Evolutionary conservation across 23 tunicate genomes (phyloP), one percentile per base, ranked within the genome.

Genomic region (Halocynthia aurantium): DNA sequence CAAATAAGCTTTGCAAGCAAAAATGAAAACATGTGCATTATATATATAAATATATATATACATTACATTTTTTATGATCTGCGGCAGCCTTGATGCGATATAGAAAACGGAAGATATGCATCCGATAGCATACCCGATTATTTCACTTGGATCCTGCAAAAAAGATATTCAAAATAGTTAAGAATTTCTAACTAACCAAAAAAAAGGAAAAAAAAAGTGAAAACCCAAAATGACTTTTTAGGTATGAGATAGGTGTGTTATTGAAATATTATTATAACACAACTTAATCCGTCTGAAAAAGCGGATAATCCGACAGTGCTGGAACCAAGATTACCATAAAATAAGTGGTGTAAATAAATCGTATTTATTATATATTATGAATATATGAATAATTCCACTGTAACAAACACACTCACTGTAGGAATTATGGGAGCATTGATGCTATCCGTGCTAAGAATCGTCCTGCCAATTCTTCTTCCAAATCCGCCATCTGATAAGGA

Each of bases 41-140:
- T 67, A 11, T 15, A 18, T 18, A 55, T 57, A 12, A 70, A 73
- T 66, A 80, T 82, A 73, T 66, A 80, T 82, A 40, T 6, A 15
- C 21, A 88, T 92, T 61, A 92, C 98, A 69, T 94, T 94, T 72
- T 87, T 94, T 40, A 77, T 64, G 50, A 94, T 94, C 70, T 94
- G 99, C 64, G 99, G 99, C 19, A 94, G 75, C 71, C 99, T 77
- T 13, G 99, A 94, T 55, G 80, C 91, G 62, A 94, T 87, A 75
- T 94, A 94, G 62, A 94, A 81, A 5, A 89, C 50, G 50, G 99
- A 82, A 10, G 99, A 94, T 65, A 94, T 15, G 62, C 90, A 88
- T 5, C 99, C 99, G 31, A 88, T 81, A 6, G 74, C 87, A 66
- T 94, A 88, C 0, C 99, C 99, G 0, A 69, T 73, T 6, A 78